phyloP scores from a whole-genome alignment of 2,797 vertebrate genomes.

The Ciconia nigra region DNA sequence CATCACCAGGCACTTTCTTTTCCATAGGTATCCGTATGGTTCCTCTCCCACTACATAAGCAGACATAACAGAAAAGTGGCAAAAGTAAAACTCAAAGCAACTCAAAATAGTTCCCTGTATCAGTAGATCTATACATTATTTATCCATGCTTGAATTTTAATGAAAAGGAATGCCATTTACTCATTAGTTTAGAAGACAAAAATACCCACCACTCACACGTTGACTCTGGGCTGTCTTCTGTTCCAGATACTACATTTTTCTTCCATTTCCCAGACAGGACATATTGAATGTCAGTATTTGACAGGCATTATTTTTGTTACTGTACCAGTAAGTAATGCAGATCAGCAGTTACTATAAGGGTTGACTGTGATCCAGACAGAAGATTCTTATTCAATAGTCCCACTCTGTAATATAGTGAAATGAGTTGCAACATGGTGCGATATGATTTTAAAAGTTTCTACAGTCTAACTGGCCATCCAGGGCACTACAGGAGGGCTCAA shows the following conservation, averaged over 20 bases:
- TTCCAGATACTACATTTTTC: constrained; percentile 5
- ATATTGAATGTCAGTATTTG: constrained; percentile 22
- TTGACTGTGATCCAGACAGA: constrained; percentile 23
- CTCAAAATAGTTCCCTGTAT: background rate
- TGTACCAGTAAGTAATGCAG: constrained; percentile 16
- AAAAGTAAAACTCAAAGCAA: background rate
- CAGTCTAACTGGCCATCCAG: background rate
- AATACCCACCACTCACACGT: background rate
- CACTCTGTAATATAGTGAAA: background rate
- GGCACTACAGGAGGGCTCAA: background rate
- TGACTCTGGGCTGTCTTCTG: constrained; percentile 22
- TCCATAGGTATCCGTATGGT: background rate
- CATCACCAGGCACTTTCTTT: background rate
- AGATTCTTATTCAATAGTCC: background rate
- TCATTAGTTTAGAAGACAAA: constrained; percentile 16
- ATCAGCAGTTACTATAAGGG: constrained; percentile 23
- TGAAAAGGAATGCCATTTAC: background rate
- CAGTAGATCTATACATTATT: constrained; percentile 38
- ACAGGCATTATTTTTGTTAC: constrained; percentile 38
- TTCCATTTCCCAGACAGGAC: constrained; percentile 1
- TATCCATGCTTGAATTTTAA: constrained; percentile 40
- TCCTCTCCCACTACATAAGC: background rate
- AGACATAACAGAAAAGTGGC: background rate
- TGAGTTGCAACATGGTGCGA: background rate
- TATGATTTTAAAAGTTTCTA: background rate